Base-by-base conservation (phyloP, 2,113 vertebrate species). In the Tychaedon coryphoeus region DNA sequence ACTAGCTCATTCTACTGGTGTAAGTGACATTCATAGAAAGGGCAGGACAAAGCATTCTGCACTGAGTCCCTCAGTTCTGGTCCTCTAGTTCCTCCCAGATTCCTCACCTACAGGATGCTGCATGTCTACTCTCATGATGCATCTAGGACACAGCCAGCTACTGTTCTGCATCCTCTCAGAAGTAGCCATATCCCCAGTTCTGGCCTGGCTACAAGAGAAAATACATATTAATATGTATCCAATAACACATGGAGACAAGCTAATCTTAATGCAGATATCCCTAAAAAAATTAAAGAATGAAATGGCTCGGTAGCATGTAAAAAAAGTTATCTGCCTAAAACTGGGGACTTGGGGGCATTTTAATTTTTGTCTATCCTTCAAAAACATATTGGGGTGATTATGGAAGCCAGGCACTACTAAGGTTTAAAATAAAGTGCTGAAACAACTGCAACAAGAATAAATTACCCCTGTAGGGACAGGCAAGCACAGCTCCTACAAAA, bases 381-480 rank as follows among this genome's bases (percentile, higher is more conserved):
- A 20, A 92, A 91, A 90, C 12, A 29, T 76, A 90, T 61, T 62
- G 54, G 45, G 54, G 58, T 88, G 88, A 83, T 86, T 90, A 64
- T 79, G 50, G 58, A 88, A 95, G 56, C 12, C 48, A 92, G n/a
- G 24, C 23, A 45, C n/a, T n/a, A 56, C 56, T n/a, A 60, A 84
- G 10, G 8, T n/a, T 43, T 2, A 28, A 31, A 64, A 56, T 48
- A 75, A 61, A 36, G 25, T 58, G 74, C 67, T 82, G 85, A 76
- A 93, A 82, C 45, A 88, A 86, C 62, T 33, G 71, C 48, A 93
- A 69, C 31, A 73, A 90, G 57, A 92, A 96, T 93, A 85, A 94
- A 96, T 95, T 85, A 95, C 92, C 86, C 66, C 33, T 75, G 84
- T 88, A 47, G 58, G 67, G 92, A 83, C 58, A 94, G 57, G 88